Percentiles rank a stretch among this genome's conserved stretches.
Conservation (phyloP, 1,140 invertebrate genomes). For the Elymnias hypermnestra region DNA sequence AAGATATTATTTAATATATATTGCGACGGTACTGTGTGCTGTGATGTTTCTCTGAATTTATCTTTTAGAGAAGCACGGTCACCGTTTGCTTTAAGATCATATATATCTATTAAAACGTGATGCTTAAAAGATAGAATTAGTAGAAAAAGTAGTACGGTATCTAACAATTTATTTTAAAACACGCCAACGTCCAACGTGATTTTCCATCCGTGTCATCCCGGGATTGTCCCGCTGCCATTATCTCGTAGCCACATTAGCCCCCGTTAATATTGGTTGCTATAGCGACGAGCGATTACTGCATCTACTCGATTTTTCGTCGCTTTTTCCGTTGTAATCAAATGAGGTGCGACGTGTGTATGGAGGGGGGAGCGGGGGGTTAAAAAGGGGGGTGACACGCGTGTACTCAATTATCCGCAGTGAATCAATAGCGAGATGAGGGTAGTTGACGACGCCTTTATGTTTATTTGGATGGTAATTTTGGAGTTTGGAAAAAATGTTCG, state of each 20-base stretch:
- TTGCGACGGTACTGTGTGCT: no score
- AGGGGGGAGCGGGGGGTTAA: slow-evolving; percentile 15
- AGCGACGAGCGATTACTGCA: slow-evolving; percentile 67
- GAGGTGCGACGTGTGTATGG: slow-evolving; percentile 56
- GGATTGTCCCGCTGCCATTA: slow-evolving; percentile 12
- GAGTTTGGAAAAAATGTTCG: slow-evolving; percentile 12
- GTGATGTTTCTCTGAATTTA: no score
- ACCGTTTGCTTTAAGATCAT: no score
- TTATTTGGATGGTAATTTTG: slow-evolving; percentile 44
- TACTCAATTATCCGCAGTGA: slow-evolving; percentile 73
- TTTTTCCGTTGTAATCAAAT: slow-evolving; percentile 75
- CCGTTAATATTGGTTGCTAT: slow-evolving; percentile 69
- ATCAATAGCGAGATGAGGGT: slow-evolving; percentile 74
- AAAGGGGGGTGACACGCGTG: slow-evolving; percentile 58
- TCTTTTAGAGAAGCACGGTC: no score
- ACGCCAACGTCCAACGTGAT: no score
- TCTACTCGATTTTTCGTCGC: slow-evolving; percentile 71
- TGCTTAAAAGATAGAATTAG: no score
- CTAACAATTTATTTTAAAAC: no score
- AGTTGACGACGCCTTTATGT: slow-evolving; percentile 63
- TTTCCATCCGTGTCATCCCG: not conserved
- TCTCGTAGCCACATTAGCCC: slow-evolving; percentile 27
- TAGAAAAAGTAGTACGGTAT: no score
- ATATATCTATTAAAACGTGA: no score
- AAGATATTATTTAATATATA: no score